A percentile compares a stretch with the other conserved stretches of the same genome.
Conservation (phyloP, 2,113 vertebrate genomes). For the human (Homo sapiens) region GRCh38 chrX:101937001-101937500, state of each 20-base stretch:
- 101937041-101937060: neutral
- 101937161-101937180: neutral
- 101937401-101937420: neutral
- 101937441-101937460: neutral
- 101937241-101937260: constrained; percentile 10
- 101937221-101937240: neutral
- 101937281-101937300: neutral
- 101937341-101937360: neutral
- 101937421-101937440: neutral
- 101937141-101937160: neutral
- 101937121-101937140: neutral
- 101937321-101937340: neutral
- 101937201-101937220: neutral
- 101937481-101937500: neutral
- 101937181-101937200: neutral
- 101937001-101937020: neutral
- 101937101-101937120: neutral
- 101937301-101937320: neutral
- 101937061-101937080: neutral
- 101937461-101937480: neutral
- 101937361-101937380: neutral
- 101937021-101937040: constrained; percentile 21
- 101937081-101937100: neutral
- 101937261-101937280: neutral
- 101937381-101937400: neutral